Evolutionary conservation across 2,888 invertebrate genomes (phyloP), one percentile per base, ranked within the genome.

Genomic region (Asteroscopus sphinx): DNA sequence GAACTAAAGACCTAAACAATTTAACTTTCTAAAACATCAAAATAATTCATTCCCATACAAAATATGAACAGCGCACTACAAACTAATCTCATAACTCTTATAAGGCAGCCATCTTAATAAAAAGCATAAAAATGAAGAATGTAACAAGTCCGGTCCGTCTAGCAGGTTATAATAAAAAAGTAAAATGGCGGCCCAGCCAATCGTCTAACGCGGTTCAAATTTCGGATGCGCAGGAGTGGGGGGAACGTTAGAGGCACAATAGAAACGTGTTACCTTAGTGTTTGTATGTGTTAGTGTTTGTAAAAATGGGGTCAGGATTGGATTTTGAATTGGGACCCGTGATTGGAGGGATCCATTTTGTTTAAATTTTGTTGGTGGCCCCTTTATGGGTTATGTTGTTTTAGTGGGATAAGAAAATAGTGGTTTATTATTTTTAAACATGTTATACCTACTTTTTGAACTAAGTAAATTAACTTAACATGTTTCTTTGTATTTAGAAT

Each of bases 171-270:
- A 56, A 67, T 64, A 68, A 60, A 74, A 77, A 72, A 54, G 45
- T 69, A 81, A 79, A 56, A 81, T 77, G 77, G 82, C 80, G 67
- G 21, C 62, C 80, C 71, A n/a, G 73, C 92, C 93, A 93, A 92
- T 92, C 90, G 70, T 88, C 91, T 91, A 91, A 90, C 88, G 76
- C 80, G 71, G 78, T 89, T 91, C 88, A 91, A 93, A 93, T 91
- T 93, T 92, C 85, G 92, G 83, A 72, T 86, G 88, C 86, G 85
- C 84, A 47, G 49, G 86, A 88, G 88, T 88, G 86, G 88, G 86
- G 85, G 47, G 33, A 2, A 57, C 73, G 72, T 86, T 89, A 88
- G 89, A 89, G 72, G 74, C 81, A 87, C 82, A 85, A 68, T 56
- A 32, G 40, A 66, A 42, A 33, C 41, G 39, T 46, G 42, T 39